Conservation (phyloP, 2,888 invertebrate species). For the Ormyrus rosae region DNA sequence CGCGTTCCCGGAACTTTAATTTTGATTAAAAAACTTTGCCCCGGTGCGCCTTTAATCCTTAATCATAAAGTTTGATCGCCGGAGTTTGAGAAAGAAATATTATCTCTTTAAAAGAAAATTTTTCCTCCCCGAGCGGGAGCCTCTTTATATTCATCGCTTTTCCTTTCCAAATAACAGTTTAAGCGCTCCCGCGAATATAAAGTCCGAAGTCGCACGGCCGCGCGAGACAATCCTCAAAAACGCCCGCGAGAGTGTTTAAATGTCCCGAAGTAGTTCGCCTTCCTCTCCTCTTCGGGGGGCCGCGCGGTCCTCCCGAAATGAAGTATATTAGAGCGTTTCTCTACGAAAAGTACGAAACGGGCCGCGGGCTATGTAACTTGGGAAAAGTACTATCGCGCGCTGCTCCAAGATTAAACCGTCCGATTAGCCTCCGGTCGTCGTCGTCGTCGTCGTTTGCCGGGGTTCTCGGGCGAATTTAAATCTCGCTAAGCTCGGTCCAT, state of each 20-base stretch:
- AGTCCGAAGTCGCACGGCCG: neutral
- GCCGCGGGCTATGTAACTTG: conserved; percentile 67
- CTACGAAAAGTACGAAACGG: conserved; percentile 55
- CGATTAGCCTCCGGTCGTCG: conserved; percentile 59
- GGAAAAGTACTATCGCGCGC: conserved; percentile 62
- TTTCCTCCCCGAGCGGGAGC: too few relatives aligned
- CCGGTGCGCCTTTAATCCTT: too few relatives aligned
- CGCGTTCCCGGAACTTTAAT: too few relatives aligned
- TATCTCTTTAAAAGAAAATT: too few relatives aligned
- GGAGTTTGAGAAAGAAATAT: too few relatives aligned
- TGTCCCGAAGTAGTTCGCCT: conserved; percentile 42
- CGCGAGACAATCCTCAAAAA: neutral
- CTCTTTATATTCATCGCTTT: too few relatives aligned
- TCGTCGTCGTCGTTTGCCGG: neutral
- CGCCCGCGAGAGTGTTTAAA: conserved; percentile 13
- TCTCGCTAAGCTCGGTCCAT: conserved; percentile 74
- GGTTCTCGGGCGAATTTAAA: conserved; percentile 72
- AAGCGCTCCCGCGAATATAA: too few relatives aligned
- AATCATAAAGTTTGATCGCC: too few relatives aligned
- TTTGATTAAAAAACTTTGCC: too few relatives aligned
- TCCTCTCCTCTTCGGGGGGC: neutral
- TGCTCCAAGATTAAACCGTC: conserved; percentile 68
- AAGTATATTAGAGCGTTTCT: conserved; percentile 48
- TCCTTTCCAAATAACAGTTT: too few relatives aligned
- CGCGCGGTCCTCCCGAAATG: conserved; percentile 39